A percentile compares a stretch with the other conserved stretches of the same genome.
phyloP scores from a whole-genome alignment of 2,113 vertebrate species.

The Serinus canaria region DNA sequence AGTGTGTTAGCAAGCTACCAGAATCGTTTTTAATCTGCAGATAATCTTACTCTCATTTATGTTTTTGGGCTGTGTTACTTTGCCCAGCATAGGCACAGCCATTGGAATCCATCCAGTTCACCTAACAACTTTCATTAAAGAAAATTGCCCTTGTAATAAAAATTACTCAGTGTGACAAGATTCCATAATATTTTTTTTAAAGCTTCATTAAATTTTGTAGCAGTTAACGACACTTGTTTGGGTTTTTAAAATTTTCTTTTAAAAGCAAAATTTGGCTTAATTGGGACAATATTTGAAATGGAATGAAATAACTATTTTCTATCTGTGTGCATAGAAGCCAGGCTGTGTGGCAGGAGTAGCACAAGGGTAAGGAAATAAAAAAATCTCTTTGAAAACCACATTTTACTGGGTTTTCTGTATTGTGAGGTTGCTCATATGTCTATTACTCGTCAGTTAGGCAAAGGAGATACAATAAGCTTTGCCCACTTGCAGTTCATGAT shows the following conservation, averaged over 20 bases:
- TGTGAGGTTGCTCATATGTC: neutral
- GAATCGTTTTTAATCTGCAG: constrained; percentile 33
- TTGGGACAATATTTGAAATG: neutral
- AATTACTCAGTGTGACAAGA: constrained; percentile 55
- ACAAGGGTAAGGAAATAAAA: neutral
- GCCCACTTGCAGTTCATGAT: neutral
- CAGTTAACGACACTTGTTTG: constrained; percentile 9
- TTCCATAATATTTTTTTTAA: constrained; percentile 39
- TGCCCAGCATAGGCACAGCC: neutral
- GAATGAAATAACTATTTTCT: neutral
- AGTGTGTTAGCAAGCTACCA: constrained; percentile 23
- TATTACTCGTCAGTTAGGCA: neutral
- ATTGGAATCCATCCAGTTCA: constrained; percentile 52
- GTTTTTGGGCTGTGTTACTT: constrained; percentile 20
- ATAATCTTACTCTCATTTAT: constrained; percentile 40
- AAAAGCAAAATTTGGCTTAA: constrained; percentile 9
- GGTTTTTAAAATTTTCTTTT: neutral
- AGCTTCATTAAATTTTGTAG: constrained; percentile 46
- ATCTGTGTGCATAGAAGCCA: neutral
- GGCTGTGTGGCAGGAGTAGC: neutral
- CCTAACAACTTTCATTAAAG: constrained; percentile 59
- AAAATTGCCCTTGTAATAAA: constrained; percentile 59
- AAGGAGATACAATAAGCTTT: neutral
- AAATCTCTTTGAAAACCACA: neutral
- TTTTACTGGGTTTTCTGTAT: neutral